Conservation (phyloP, 2,113 vertebrate species). For the Lophius piscatorius region DNA sequence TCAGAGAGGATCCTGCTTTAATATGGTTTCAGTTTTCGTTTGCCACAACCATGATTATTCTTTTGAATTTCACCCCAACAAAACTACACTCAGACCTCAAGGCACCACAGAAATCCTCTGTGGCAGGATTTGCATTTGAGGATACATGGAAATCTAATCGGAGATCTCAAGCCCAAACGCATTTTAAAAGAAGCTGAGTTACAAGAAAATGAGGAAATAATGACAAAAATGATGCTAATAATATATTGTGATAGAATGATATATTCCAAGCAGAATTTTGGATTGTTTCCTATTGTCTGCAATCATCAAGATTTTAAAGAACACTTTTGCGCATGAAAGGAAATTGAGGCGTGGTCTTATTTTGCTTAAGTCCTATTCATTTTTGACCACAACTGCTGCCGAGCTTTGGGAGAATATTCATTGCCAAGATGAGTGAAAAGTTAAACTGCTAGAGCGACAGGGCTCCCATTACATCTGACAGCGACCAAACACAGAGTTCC, state of each 20-base stretch:
- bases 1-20: slow-evolving; percentile 67
- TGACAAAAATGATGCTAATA: slow-evolving; percentile 45
- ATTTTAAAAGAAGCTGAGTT: slow-evolving; percentile 41
- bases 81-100: slow-evolving; percentile 73
- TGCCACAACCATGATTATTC: slow-evolving; percentile 76
- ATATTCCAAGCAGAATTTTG: slow-evolving; percentile 44
- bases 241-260: slow-evolving; percentile 53
- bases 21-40: slow-evolving; percentile 72
- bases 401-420: too few species aligned
- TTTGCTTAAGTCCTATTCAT: too few species aligned
- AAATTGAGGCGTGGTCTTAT: too few species aligned
- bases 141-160: slow-evolving; percentile 64
- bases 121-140: slow-evolving; percentile 72
- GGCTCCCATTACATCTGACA: too few species aligned
- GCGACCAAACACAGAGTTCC: too few species aligned
- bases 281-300: too few species aligned
- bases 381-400: too few species aligned
- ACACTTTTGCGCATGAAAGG: neutral
- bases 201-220: slow-evolving; percentile 38
- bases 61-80: slow-evolving; percentile 77
- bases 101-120: slow-evolving; percentile 72
- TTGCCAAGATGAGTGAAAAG: too few species aligned
- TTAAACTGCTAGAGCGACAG: too few species aligned
- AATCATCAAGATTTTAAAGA: too few species aligned
- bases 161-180: slow-evolving; percentile 65